Conservation (phyloP, 1,140 invertebrate species). For the Hylyphantes graminicola region DNA sequence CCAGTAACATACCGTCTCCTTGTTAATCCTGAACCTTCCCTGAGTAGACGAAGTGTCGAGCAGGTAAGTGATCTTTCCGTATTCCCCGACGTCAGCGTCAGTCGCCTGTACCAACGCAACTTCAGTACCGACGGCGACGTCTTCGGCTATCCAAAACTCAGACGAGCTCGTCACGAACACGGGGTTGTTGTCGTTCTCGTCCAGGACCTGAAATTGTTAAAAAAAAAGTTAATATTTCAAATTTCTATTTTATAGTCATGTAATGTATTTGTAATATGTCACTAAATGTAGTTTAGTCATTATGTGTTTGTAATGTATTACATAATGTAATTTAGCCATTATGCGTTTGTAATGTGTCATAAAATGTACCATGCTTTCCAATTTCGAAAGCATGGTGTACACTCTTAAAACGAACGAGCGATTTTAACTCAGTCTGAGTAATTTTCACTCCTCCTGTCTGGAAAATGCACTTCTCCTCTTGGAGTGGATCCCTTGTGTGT, state of each 20-base stretch:
- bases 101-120: slow-evolving; percentile 80
- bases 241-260: neutral
- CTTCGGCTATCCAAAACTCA: slow-evolving; percentile 81
- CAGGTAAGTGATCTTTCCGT: slow-evolving; percentile 89
- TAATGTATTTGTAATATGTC: neutral
- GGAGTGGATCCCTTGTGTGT: no score
- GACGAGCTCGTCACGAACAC: slow-evolving; percentile 74
- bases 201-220: slow-evolving; percentile 73
- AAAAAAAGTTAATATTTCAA: neutral
- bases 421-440: no score
- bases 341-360: neutral
- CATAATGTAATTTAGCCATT: neutral
- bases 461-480: no score
- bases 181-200: slow-evolving; percentile 95
- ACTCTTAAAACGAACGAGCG: no score
- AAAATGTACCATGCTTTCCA: no score
- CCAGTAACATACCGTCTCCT: slow-evolving; percentile 72
- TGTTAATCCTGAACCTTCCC: slow-evolving; percentile 78
- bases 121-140: slow-evolving; percentile 77
- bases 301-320: neutral
- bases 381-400: no score
- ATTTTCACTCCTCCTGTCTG: no score
- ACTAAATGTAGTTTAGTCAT: neutral
- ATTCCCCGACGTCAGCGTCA: slow-evolving; percentile 88
- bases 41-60: slow-evolving; percentile 83